A percentile compares a stretch with the other conserved stretches of the same genome.
phyloP scores from a whole-genome alignment of 2,797 vertebrate species.

The Acanthurus lineatus region DNA sequence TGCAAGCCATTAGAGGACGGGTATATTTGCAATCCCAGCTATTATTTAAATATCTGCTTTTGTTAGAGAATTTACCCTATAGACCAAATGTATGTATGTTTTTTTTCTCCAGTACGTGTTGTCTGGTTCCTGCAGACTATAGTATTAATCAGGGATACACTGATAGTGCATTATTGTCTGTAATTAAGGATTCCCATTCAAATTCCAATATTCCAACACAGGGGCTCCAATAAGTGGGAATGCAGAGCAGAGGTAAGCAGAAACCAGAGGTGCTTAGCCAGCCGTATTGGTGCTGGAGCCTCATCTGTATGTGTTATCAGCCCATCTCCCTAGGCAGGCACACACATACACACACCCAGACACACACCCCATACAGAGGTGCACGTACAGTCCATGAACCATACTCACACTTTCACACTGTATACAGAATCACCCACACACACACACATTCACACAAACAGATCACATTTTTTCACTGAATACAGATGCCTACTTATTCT shows the following conservation, averaged over 20 bases:
- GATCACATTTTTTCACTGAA: conserved; percentile 61
- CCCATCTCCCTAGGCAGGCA: conserved; percentile 78
- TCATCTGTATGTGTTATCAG: conserved; percentile 87
- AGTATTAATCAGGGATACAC: conserved; percentile 70
- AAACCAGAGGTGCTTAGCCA: conserved; percentile 87
- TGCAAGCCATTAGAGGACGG: neutral
- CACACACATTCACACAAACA: conserved; percentile 50
- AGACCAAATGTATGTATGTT: neutral
- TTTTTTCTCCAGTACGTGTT: conserved; percentile 19
- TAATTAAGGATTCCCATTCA: conserved; percentile 81
- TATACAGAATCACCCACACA: conserved; percentile 30
- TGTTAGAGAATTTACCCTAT: neutral
- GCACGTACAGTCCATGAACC: conserved; percentile 23
- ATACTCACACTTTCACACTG: conserved; percentile 39
- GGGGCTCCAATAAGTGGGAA: conserved; percentile 57
- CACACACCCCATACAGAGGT: conserved; percentile 25
- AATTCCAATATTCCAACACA: conserved; percentile 71
- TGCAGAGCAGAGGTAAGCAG: conserved; percentile 83
- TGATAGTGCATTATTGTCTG: conserved; percentile 64
- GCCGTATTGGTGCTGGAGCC: conserved; percentile 81
- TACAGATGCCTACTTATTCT: conserved; percentile 67
- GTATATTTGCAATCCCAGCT: neutral
- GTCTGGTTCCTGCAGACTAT: conserved; percentile 36
- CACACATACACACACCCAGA: conserved; percentile 37
- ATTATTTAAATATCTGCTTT: conserved; percentile 14